Evolutionary conservation across 1,140 invertebrate genomes (phyloP), one percentile per base, ranked within the genome.

Genomic region (Oryzaephilus surinamensis): DNA sequence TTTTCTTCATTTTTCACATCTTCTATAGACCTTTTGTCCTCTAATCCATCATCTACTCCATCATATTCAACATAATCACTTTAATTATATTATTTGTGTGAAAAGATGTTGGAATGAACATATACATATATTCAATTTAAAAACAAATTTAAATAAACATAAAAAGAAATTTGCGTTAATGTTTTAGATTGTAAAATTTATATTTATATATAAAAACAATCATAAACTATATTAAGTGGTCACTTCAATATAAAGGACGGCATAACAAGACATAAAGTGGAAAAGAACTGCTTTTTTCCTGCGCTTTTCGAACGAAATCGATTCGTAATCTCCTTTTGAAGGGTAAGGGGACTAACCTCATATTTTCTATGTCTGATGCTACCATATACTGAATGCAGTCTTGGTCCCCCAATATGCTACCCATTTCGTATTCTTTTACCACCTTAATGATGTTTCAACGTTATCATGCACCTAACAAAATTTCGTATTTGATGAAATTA

Each of bases 181-280:
- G 31, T 26, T 17, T 16, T 30, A 17, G 21, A 30, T 31, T 38
- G 29, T 38, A 38, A 35, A 40, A 43, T 46, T 46, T 40, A 46
- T 47, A 47, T 47, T 43, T 47, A 39, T 47, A 47, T 47, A 47
- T 47, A 43, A 40, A 47, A 43, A 44, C 47, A 52, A 48, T 45
- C 41, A 50, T 50, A 50, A 52, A 52, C 48, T 43, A 50, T 42
- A 48, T 50, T 50, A 52, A 52, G 48, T 50, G 48, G 50, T 48
- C 50, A 50, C 50, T 52, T 50, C 41, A 50, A 50, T 52, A 52
- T 52, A 47, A 48, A 51, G 48, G 45, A 51, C 48, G 45, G 45
- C 48, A 51, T 51, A 52, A 52, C 50, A 52, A 52, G 50, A 45
- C 45, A 52, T 52, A 50, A 50, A 52, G 45, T 39, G 47, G 42